Conservation (phyloP, 2,797 vertebrate species). For the Peromyscus aztecus region DNA sequence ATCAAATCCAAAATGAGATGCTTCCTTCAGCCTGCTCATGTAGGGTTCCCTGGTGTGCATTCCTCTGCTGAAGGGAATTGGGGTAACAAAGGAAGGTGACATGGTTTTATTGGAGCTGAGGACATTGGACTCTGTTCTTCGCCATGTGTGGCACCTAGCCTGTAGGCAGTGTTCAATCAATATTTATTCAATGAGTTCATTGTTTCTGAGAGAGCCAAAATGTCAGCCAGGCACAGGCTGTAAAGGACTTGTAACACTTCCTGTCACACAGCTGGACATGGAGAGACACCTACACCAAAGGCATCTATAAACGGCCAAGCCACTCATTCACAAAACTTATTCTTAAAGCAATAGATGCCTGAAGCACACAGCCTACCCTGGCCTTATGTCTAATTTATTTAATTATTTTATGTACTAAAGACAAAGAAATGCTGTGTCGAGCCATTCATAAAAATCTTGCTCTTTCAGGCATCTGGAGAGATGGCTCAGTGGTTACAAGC, state of each 20-base stretch:
- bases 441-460: background rate
- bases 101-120: slow-evolving; percentile 1
- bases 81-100: background rate
- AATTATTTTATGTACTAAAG: background rate
- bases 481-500: background rate
- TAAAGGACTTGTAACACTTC: background rate
- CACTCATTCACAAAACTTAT: background rate
- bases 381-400: background rate
- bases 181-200: slow-evolving; percentile 75
- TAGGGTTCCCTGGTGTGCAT: background rate
- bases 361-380: background rate
- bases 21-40: background rate
- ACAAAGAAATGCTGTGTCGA: background rate
- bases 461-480: background rate
- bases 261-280: background rate
- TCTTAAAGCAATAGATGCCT: background rate
- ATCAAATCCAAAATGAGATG: background rate
- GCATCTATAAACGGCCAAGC: background rate
- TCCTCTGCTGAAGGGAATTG: background rate
- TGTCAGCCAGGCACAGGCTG: slow-evolving; percentile 18
- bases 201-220: slow-evolving; percentile 64
- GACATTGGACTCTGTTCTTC: slow-evolving; percentile 50
- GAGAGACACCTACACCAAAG: background rate
- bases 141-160: background rate
- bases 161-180: slow-evolving; percentile 59